Percentiles rank a stretch among this genome's conserved stretches.
These are phyloP conservation scores for Phaonia tiefii DNA, from an alignment of 2,888 invertebrate genomes.

Conservation along the genomic window DNA sequence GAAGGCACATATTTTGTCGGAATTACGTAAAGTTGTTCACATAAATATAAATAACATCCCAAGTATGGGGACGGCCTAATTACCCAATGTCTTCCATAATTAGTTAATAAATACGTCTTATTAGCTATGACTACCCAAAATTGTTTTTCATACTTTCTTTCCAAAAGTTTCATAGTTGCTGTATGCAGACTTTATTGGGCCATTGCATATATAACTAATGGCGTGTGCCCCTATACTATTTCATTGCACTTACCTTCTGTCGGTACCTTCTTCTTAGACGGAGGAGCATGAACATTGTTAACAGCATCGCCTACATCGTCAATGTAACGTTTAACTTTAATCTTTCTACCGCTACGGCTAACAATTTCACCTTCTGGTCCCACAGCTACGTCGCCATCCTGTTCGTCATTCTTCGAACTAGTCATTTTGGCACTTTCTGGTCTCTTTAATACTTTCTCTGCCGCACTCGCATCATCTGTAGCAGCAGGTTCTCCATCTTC, in stretches of 20 bases:
- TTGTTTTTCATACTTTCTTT: too few species aligned
- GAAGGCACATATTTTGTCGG: too few species aligned
- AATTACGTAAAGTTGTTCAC: too few species aligned
- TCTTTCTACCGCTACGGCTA: slow-evolving; percentile 88
- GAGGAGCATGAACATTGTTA: slow-evolving; percentile 68
- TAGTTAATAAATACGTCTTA: too few species aligned
- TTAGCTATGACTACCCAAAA: too few species aligned
- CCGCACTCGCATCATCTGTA: slow-evolving; percentile 6
- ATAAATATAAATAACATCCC: too few species aligned
- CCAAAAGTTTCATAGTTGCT: too few species aligned
- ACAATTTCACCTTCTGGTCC: slow-evolving; percentile 80
- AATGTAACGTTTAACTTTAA: slow-evolving; percentile 84
- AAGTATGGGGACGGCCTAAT: too few species aligned
- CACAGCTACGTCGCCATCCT: slow-evolving; percentile 64
- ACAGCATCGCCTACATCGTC: slow-evolving; percentile 71
- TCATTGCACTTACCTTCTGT: slow-evolving; percentile 74
- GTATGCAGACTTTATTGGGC: too few species aligned
- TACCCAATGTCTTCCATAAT: too few species aligned
- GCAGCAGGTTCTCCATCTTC: slow-evolving; percentile 57
- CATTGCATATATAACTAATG: too few species aligned
- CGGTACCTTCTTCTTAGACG: slow-evolving; percentile 74
- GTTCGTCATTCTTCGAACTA: slow-evolving; percentile 20
- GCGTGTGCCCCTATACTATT: too few species aligned
- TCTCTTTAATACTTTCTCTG: slow-evolving; percentile 36
- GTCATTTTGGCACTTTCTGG: not conserved